Conservation (phyloP, 2,888 invertebrate species). For the Lepidonotus clava region DNA sequence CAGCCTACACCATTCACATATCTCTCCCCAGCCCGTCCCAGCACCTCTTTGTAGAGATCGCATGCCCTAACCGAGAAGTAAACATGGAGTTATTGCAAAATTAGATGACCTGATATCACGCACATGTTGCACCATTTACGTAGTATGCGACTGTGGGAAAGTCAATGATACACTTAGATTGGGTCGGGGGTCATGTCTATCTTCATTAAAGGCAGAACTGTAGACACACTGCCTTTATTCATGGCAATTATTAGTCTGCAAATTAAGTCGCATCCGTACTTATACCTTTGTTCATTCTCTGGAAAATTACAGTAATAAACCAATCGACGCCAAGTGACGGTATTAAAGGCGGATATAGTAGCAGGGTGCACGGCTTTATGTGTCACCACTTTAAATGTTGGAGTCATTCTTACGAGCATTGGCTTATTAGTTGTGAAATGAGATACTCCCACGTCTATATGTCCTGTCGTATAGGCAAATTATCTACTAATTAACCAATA, state of each 20-base stretch:
- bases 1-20: too few species aligned
- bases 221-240: neutral
- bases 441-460: too few species aligned
- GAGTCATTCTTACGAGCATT: too few species aligned
- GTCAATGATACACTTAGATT: slow-evolving; percentile 1
- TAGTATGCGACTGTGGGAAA: neutral
- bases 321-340: neutral
- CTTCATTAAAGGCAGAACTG: neutral
- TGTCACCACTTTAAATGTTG: too few species aligned
- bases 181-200: neutral
- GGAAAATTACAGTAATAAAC: neutral
- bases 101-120: neutral
- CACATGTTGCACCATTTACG: neutral
- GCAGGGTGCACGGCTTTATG: too few species aligned
- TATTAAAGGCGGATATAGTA: neutral
- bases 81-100: neutral
- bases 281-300: neutral
- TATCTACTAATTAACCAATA: too few species aligned
- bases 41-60: too few species aligned
- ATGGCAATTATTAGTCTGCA: neutral
- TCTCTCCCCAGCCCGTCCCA: too few species aligned
- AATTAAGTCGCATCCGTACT: neutral
- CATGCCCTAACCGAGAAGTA: too few species aligned
- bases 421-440: too few species aligned
- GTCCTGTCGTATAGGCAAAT: too few species aligned